Conservation (phyloP, 30 jellyfish, hydroid and myxozoan species). For the Turritopsis rubra region DNA sequence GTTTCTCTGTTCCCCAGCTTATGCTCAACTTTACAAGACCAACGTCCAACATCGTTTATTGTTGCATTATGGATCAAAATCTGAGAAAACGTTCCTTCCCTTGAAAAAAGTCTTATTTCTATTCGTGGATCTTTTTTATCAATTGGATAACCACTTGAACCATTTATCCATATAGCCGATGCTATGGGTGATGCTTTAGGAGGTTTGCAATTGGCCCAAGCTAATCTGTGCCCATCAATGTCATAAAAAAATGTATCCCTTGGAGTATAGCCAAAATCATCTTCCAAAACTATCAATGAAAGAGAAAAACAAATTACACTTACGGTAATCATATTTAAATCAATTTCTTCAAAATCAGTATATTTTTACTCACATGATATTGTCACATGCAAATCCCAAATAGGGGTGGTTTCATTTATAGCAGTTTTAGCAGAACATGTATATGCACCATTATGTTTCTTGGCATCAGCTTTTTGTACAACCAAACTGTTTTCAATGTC, state of each 20-base stretch:
- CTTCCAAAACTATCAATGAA: constrained; percentile 19
- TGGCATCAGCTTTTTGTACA: background rate
- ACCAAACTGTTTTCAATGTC: background rate
- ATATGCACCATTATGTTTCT: background rate
- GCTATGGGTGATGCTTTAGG: constrained; percentile 34
- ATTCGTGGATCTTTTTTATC: constrained; percentile 26
- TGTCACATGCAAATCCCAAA: background rate
- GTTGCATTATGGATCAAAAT: constrained; percentile 24
- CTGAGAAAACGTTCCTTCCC: constrained; percentile 23
- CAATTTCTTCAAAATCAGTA: background rate
- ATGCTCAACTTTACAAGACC: constrained; percentile 31
- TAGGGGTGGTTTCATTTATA: background rate
- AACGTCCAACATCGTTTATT: constrained; percentile 26
- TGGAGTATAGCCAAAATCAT: constrained; percentile 27
- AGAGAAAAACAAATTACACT: no score
- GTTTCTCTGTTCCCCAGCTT: constrained; percentile 5
- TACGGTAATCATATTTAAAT: no score
- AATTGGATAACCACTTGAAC: constrained; percentile 28
- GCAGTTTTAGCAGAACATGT: constrained; percentile 7
- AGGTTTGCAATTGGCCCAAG: constrained; percentile 41
- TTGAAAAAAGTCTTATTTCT: background rate
- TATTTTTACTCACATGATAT: background rate
- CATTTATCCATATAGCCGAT: constrained; percentile 21
- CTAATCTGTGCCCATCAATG: constrained; percentile 21
- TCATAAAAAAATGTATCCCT: constrained; percentile 32